phyloP scores from a whole-genome alignment of 2,888 invertebrate species.

The Diplolepis rosae region DNA sequence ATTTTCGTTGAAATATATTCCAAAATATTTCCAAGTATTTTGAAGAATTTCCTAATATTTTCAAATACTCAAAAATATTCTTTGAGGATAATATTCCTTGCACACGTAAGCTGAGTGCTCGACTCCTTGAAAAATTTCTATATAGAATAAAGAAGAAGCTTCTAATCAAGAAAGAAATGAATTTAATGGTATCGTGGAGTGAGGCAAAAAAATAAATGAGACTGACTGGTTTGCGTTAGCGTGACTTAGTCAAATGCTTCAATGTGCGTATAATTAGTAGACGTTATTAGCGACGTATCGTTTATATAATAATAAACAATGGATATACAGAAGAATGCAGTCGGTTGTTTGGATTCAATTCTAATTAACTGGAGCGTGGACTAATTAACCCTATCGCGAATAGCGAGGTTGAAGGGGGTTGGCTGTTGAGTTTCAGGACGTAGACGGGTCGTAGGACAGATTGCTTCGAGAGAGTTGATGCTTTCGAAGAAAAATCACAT shows the following conservation, averaged over 20 bases:
- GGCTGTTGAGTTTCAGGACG: slow-evolving; percentile 33
- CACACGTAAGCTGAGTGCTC: no score
- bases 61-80: no score
- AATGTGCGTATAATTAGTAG: slow-evolving; percentile 2
- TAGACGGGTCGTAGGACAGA: not conserved
- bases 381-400: slow-evolving; percentile 67
- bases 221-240: not conserved
- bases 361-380: slow-evolving; percentile 69
- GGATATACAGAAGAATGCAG: slow-evolving; percentile 43
- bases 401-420: slow-evolving; percentile 45
- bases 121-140: no score
- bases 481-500: slow-evolving; percentile 34
- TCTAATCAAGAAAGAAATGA: not conserved
- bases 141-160: no score
- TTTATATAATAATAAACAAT: slow-evolving; percentile 47
- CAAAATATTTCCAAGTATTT: no score
- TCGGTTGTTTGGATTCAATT: slow-evolving; percentile 65
- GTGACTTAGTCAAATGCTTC: not conserved
- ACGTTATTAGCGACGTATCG: not conserved
- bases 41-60: no score
- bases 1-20: no score
- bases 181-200: not conserved
- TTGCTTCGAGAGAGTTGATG: slow-evolving; percentile 30
- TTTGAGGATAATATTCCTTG: no score
- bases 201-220: not conserved